phyloP scores from a whole-genome alignment of 1,140 invertebrate species.

The Cydia splendana region DNA sequence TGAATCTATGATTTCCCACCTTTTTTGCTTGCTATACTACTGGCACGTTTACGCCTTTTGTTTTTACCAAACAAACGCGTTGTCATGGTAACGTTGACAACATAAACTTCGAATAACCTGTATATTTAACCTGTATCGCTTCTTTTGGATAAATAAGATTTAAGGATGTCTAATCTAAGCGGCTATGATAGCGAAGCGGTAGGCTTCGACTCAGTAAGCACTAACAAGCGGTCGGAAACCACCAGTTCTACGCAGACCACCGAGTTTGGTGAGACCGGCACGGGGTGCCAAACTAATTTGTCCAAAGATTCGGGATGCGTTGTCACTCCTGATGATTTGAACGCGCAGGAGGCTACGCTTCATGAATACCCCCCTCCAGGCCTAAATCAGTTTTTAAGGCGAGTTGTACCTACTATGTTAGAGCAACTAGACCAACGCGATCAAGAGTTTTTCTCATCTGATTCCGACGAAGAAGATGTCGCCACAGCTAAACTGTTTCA shows the following conservation, averaged over 20 bases:
- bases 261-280: slow-evolving; percentile 51
- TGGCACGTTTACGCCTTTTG: background rate
- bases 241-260: slow-evolving; percentile 59
- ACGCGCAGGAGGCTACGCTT: slow-evolving; percentile 43
- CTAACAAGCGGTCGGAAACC: slow-evolving; percentile 39
- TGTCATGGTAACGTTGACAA: slow-evolving; percentile 8
- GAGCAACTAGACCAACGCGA: slow-evolving; percentile 63
- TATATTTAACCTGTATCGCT: background rate
- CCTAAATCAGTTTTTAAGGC: slow-evolving; percentile 61
- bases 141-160: background rate
- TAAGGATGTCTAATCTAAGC: slow-evolving; percentile 62
- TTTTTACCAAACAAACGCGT: background rate
- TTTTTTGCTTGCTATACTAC: background rate
- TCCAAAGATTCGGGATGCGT: slow-evolving; percentile 52
- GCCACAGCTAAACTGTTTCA: slow-evolving; percentile 56
- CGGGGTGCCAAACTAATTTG: slow-evolving; percentile 51
- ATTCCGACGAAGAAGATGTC: slow-evolving; percentile 66
- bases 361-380: slow-evolving; percentile 58
- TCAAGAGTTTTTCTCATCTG: slow-evolving; percentile 55
- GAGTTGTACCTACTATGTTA: slow-evolving; percentile 63
- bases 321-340: slow-evolving; percentile 49
- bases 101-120: background rate
- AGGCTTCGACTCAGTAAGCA: slow-evolving; percentile 58
- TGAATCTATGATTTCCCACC: background rate
- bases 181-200: slow-evolving; percentile 66